Conservation (phyloP, 35 echinoderm and acorn worm species). For the Nesometra sesokonis region DNA sequence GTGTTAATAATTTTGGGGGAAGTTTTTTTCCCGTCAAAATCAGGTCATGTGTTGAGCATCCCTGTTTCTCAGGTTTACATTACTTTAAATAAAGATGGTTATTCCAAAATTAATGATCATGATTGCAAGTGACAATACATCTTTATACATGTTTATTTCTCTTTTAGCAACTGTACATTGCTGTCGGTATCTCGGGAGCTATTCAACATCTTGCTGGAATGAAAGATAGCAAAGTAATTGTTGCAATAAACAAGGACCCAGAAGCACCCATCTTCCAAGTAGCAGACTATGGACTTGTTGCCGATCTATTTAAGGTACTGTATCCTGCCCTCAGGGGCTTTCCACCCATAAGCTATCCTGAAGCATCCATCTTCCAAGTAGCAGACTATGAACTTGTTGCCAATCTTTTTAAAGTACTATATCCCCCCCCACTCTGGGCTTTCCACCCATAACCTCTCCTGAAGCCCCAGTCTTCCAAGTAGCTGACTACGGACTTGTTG, state of each 20-base stretch:
- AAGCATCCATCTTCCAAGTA: constrained; percentile 95
- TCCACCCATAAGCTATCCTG: too few relatives aligned
- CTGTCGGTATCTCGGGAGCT: constrained; percentile 94
- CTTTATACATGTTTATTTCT: neutral
- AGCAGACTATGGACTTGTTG: constrained; percentile 70
- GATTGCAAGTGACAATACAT: too few relatives aligned
- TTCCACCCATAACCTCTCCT: too few relatives aligned
- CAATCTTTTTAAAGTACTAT: constrained; percentile 70
- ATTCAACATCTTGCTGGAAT: constrained; percentile 95
- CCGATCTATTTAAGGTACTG: constrained; percentile 76
- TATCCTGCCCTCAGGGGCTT: too few relatives aligned
- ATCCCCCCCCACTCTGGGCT: too few relatives aligned
- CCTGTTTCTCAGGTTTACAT: too few relatives aligned
- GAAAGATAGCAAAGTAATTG: constrained; percentile 88
- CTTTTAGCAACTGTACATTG: constrained; percentile 85
- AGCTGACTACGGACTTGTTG: constrained; percentile 70
- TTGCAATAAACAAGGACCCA: constrained; percentile 91
- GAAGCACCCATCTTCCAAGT: constrained; percentile 98
- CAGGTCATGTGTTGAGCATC: too few relatives aligned
- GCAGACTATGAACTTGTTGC: constrained; percentile 73
- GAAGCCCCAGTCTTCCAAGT: constrained; percentile 98
- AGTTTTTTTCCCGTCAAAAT: too few relatives aligned
- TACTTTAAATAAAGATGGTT: too few relatives aligned
- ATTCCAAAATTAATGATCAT: too few relatives aligned
- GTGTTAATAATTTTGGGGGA: too few relatives aligned